A percentile compares a stretch with the other conserved stretches of the same genome.
Evolutionary conservation across 2,888 invertebrate genomes (phyloP).

Genomic region (Alsophila aescularia): DNA sequence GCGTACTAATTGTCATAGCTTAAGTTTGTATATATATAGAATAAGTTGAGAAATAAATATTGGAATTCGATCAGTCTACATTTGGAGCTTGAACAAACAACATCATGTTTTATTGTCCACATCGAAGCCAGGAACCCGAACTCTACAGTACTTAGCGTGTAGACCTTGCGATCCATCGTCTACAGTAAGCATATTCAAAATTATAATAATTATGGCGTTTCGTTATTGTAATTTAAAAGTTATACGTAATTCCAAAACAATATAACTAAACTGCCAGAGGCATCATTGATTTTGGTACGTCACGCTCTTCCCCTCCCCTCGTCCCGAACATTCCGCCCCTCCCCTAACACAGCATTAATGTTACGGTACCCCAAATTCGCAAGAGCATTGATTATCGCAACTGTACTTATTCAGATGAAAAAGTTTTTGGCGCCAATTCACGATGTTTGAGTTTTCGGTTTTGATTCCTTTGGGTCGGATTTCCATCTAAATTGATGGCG

Average conservation of each 20-base stretch:
- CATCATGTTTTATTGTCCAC: too few species aligned
- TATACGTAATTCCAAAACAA: background rate
- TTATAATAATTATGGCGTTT: too few species aligned
- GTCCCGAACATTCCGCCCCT: background rate
- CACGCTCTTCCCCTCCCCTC: background rate
- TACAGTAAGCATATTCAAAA: too few species aligned
- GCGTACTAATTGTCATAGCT: too few species aligned
- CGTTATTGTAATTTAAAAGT: background rate
- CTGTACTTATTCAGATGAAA: constrained; percentile 34
- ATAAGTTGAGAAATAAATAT: too few species aligned
- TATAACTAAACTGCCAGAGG: background rate
- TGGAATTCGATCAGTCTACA: too few species aligned
- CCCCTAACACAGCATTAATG: background rate
- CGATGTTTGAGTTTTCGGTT: constrained; percentile 26
- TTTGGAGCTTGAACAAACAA: too few species aligned
- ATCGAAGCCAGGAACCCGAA: too few species aligned
- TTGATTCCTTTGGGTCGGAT: constrained; percentile 33
- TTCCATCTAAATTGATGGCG: constrained; percentile 38
- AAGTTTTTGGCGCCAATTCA: constrained; percentile 38
- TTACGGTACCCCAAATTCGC: constrained; percentile 23
- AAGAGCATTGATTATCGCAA: constrained; percentile 38
- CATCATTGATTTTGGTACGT: background rate
- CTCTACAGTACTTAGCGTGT: too few species aligned
- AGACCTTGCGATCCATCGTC: too few species aligned
- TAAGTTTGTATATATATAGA: too few species aligned